Conservation (phyloP, 1,140 invertebrate genomes). For the Drosophila nikananu region DNA sequence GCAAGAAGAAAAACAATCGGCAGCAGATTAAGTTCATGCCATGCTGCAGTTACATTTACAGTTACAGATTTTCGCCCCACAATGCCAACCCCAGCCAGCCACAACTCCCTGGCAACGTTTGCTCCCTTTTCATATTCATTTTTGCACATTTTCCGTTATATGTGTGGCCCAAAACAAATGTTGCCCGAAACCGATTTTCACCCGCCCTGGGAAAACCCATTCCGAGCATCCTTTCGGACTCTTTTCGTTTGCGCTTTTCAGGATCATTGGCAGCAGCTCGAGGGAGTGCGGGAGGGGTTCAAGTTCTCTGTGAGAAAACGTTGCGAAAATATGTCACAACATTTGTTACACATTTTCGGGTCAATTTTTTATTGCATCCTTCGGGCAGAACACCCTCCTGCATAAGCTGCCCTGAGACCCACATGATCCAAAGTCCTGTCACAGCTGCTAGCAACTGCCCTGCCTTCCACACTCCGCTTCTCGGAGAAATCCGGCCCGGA, state of each 20-base stretch:
- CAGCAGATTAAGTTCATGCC: slow-evolving; percentile 82
- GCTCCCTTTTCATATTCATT: slow-evolving; percentile 67
- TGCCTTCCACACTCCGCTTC: slow-evolving; percentile 8
- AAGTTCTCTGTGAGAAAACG: slow-evolving; percentile 36
- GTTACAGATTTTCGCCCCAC: slow-evolving; percentile 57
- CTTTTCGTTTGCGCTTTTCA: slow-evolving; percentile 72
- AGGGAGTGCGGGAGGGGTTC: background rate
- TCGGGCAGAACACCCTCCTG: slow-evolving; percentile 12
- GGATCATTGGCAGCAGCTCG: slow-evolving; percentile 75
- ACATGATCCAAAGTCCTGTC: slow-evolving; percentile 55
- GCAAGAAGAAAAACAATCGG: slow-evolving; percentile 66
- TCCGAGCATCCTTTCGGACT: slow-evolving; percentile 69
- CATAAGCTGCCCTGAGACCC: slow-evolving; percentile 38
- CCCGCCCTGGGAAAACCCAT: slow-evolving; percentile 52
- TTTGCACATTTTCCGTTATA: slow-evolving; percentile 70
- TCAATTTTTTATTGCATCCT: slow-evolving; percentile 81
- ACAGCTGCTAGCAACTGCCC: slow-evolving; percentile 61
- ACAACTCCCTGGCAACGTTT: slow-evolving; percentile 11
- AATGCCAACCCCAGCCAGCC: slow-evolving; percentile 8
- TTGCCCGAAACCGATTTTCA: slow-evolving; percentile 78
- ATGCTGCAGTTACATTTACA: slow-evolving; percentile 82
- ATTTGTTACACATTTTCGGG: slow-evolving; percentile 84
- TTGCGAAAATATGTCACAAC: slow-evolving; percentile 83
- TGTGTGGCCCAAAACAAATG: slow-evolving; percentile 78
- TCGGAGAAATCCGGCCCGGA: background rate